Evolutionary conservation across 2,888 invertebrate genomes (phyloP), one percentile per base, ranked within the genome.

Genomic region (Synanthedon myopaeformis): DNA sequence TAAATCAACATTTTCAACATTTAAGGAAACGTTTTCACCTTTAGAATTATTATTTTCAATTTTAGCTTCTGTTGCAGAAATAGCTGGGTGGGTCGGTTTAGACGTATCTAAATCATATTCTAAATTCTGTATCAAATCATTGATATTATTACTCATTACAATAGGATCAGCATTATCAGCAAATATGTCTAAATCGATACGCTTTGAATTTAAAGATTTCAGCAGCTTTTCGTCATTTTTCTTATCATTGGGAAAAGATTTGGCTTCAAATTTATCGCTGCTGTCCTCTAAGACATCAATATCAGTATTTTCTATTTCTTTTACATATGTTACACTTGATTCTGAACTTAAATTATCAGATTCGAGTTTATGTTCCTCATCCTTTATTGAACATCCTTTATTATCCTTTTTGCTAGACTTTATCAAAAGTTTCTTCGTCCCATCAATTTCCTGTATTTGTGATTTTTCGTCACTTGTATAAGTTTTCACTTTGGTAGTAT

Each of bases 41-140:
- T 45, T 45, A 3, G 45, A 45, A 45, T 13, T 4, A 14, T 10
- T 6, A 45, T 45, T 45, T 13, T 45, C 45, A 45, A 13, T 45
- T 13, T 45, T 14, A 45, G 13, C 45, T 12, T 14, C n/a, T 13
- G 45, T 13, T 14, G n/a, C 8, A 45, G 14, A n/a, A 13, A 13
- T 14, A 45, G n/a, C 3, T 6, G 45, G 45, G 45, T 13, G 8
- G 14, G n/a, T 45, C 6, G 5, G 13, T n/a, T 53, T 51, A 48
- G 45, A 57, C 11, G 65, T 56, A 58, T 73, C 70, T 35, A 80
- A 60, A 53, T 82, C 80, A 54, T 77, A 67, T 58, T 84, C 80
- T 48, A 84, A 67, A 59, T 78, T 74, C 35, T 79, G 85, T 59
- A 85, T 84, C 14, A 82, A 65, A 35, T 73, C 76, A 63, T 77